These are phyloP conservation scores for Sorex araneus DNA, from an alignment of 2,113 vertebrate species.

Conservation along the genomic window DNA sequence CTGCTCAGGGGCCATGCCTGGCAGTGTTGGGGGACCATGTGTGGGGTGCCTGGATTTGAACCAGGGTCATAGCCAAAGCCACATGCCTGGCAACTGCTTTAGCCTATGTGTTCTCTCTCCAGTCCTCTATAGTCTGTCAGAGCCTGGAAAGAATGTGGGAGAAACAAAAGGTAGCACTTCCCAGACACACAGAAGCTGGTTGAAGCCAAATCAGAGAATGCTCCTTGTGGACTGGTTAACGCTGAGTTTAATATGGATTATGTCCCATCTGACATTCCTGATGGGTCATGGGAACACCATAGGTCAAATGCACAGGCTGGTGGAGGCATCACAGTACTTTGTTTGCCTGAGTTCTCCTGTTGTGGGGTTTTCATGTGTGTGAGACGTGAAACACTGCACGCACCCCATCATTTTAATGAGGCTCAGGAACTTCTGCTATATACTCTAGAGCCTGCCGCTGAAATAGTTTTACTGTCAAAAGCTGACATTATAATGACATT, in stretches of 20 bases:
- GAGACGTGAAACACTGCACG: not conserved
- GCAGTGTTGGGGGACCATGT: no score
- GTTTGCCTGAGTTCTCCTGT: not conserved
- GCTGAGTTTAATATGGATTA: not conserved
- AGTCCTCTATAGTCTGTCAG: not conserved
- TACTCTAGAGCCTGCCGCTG: constrained; percentile 60
- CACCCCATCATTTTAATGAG: constrained; percentile 71
- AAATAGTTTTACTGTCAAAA: constrained; percentile 74
- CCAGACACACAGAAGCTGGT: not conserved
- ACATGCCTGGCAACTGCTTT: no score
- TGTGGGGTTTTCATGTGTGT: not conserved
- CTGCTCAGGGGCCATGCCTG: no score
- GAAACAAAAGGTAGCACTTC: not conserved
- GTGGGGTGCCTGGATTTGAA: no score
- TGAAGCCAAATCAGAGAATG: not conserved
- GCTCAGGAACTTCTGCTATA: constrained; percentile 50
- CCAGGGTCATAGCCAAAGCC: no score
- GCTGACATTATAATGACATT: constrained; percentile 66
- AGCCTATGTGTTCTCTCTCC: not conserved
- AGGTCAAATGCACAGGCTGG: not conserved
- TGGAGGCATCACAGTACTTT: not conserved
- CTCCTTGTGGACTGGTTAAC: not conserved
- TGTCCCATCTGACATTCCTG: not conserved
- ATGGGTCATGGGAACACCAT: not conserved
- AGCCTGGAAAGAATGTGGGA: not conserved